Evolutionary conservation across 35 echinoderm and acorn worm genomes (phyloP).

Genomic region (Strongylocentrotus purpuratus): DNA sequence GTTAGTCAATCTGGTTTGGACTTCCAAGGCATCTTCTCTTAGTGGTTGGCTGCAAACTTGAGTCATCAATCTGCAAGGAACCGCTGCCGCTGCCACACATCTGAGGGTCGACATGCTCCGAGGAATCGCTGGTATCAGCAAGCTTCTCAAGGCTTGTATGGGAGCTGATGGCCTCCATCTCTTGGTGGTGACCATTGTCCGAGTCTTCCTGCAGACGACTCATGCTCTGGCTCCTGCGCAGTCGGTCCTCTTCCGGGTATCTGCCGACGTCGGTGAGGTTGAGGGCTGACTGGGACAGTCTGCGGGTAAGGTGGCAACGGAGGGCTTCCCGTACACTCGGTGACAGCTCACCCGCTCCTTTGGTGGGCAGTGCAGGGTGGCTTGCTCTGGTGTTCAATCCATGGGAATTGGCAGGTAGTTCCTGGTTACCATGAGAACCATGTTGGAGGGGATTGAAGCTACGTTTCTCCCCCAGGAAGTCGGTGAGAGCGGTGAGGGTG

Average conservation of each 20-base stretch:
- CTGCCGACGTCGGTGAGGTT: conserved; percentile 83
- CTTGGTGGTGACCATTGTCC: not conserved
- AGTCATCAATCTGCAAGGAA: not conserved
- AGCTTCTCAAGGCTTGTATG: conserved; percentile 43
- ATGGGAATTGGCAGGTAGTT: not conserved
- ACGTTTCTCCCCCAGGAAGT: conserved; percentile 34
- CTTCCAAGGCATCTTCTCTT: conserved; percentile 35
- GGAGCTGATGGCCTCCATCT: conserved; percentile 42
- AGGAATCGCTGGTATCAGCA: conserved; percentile 39
- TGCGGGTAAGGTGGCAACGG: conserved; percentile 81
- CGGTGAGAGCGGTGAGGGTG: not conserved
- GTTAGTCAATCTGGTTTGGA: conserved; percentile 40
- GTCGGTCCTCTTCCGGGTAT: conserved; percentile 49
- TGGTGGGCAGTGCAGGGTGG: conserved; percentile 15
- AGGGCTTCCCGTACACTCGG: conserved; percentile 85
- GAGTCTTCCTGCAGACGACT: conserved; percentile 62
- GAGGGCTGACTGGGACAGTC: conserved; percentile 87
- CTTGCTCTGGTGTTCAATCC: not conserved
- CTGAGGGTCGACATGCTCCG: conserved; percentile 24
- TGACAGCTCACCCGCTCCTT: conserved; percentile 71
- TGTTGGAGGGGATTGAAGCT: conserved; percentile 28
- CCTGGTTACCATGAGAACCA: not conserved
- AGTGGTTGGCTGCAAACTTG: not conserved
- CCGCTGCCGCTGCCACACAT: not conserved
- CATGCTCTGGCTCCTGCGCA: conserved; percentile 81